These are phyloP conservation scores for Ceratotherium simum DNA, from an alignment of 2,113 vertebrate genomes.

Conservation along the genomic window DNA sequence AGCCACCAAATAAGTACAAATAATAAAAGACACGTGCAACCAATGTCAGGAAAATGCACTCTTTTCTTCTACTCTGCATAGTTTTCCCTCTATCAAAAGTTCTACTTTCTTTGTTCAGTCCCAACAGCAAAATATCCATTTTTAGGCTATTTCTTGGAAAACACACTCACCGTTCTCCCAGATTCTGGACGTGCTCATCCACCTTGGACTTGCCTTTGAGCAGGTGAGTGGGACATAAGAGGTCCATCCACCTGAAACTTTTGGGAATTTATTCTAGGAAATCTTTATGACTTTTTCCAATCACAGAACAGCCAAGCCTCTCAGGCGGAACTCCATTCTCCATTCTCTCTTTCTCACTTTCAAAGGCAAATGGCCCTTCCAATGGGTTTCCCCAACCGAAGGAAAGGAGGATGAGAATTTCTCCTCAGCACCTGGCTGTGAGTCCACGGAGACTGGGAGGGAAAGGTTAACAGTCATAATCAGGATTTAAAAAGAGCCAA, in stretches of 20 bases:
- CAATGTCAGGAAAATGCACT: neutral
- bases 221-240: accelerated
- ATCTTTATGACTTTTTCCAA: neutral
- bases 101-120: neutral
- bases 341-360: accelerated
- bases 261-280: neutral
- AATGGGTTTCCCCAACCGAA: neutral
- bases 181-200: neutral
- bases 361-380: neutral
- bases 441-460: neutral
- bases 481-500: neutral
- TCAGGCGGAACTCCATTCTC: neutral
- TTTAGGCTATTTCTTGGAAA: no score
- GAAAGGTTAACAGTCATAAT: no score
- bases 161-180: no score
- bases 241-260: accelerated
- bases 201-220: neutral
- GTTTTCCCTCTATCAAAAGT: neutral
- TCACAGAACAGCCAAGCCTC: accelerated
- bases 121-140: neutral
- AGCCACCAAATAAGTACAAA: neutral
- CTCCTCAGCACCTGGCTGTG: neutral
- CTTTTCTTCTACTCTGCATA: accelerated
- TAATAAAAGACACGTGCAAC: accelerated
- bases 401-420: accelerated